Percentiles rank a stretch among this genome's conserved stretches.
phyloP scores from a whole-genome alignment of 2,113 vertebrate genomes.

The Canis aureus region DNA sequence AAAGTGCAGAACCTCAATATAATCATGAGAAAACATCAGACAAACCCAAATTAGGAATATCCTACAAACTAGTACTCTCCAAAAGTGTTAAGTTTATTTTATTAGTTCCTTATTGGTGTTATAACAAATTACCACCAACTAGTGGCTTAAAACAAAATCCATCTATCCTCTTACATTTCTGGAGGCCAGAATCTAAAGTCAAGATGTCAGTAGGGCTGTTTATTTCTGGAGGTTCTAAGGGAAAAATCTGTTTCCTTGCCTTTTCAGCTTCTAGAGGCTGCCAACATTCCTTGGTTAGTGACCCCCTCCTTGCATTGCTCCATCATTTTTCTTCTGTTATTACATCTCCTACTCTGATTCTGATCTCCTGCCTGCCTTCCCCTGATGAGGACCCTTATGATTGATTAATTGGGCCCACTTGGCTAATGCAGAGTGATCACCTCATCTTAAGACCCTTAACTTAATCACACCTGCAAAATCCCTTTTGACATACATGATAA shows the following conservation, averaged over 20 bases:
- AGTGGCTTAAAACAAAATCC: neutral
- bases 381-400: neutral
- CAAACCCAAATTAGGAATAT: neutral
- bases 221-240: neutral
- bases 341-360: neutral
- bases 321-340: neutral
- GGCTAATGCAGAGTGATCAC: neutral
- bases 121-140: neutral
- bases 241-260: neutral
- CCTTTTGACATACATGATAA: neutral
- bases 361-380: neutral
- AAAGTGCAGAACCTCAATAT: neutral
- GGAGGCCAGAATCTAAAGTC: neutral
- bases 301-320: neutral
- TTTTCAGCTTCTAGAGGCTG: neutral
- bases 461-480: neutral
- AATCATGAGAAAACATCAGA: conserved; percentile 38
- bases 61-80: neutral
- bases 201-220: neutral
- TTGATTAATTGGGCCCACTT: neutral
- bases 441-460: neutral
- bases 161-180: neutral
- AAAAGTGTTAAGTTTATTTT: neutral
- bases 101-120: neutral
- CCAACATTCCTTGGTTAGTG: neutral